A percentile compares a stretch with the other conserved stretches of the same genome.
Conservation (phyloP, 2,113 vertebrate genomes). For the Dermatemys mawii region DNA sequence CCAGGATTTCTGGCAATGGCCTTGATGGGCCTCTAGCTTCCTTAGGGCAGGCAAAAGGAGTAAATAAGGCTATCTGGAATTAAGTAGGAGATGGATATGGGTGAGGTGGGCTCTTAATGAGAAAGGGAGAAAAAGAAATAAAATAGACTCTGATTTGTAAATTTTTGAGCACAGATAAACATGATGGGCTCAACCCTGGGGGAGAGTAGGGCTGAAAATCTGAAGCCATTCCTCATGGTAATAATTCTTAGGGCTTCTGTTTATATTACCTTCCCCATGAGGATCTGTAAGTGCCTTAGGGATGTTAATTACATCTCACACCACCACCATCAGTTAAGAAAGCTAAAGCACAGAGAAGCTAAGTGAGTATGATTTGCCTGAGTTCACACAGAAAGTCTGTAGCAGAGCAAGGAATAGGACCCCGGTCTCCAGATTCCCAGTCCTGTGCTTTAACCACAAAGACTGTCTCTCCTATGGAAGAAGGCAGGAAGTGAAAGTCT, state of each 20-base stretch:
- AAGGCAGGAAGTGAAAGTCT: background rate
- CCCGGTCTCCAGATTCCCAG: background rate
- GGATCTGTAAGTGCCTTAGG: background rate
- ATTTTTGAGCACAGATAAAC: background rate
- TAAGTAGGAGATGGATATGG: background rate
- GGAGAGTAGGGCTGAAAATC: background rate
- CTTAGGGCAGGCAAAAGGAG: background rate
- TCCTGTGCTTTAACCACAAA: background rate
- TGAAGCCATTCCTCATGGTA: background rate
- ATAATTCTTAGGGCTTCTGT: background rate
- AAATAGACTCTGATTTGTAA: background rate
- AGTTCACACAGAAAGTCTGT: background rate
- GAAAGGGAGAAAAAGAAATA: background rate
- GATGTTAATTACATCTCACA: background rate
- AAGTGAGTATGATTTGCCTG: background rate
- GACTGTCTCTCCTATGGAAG: background rate
- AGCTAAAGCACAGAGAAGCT: background rate
- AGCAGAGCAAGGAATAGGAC: background rate
- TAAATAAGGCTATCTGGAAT: background rate
- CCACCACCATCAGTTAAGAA: background rate
- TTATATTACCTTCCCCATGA: background rate
- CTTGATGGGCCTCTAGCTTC: background rate
- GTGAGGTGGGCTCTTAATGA: background rate
- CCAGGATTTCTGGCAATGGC: background rate
- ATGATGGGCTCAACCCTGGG: background rate